Evolutionary conservation across 2,888 invertebrate species (phyloP).

Genomic region (Carpatolechia fugitivella): DNA sequence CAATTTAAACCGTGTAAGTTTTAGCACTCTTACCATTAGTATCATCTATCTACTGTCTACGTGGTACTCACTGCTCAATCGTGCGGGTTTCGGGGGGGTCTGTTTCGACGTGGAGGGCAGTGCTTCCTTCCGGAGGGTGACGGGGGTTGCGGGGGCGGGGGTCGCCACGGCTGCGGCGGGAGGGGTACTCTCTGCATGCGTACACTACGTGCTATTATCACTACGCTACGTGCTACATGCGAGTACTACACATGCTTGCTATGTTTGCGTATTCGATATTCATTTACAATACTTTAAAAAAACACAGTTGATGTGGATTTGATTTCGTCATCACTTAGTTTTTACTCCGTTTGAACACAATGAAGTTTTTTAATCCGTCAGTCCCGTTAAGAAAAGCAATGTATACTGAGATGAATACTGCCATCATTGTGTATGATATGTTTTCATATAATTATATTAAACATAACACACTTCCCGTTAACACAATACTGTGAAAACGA

Average conservation of each 20-base stretch:
- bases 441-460: too few relatives aligned
- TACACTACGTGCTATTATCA: slow-evolving; percentile 72
- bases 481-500: background rate
- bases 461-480: background rate
- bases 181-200: slow-evolving; percentile 67
- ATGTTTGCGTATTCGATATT: slow-evolving; percentile 14
- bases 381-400: too few relatives aligned
- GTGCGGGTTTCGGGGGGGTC: slow-evolving; percentile 70
- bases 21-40: background rate
- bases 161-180: slow-evolving; percentile 26
- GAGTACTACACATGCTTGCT: slow-evolving; percentile 33
- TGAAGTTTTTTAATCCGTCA: background rate
- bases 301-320: too few relatives aligned
- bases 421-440: too few relatives aligned
- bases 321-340: too few relatives aligned
- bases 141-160: slow-evolving; percentile 25
- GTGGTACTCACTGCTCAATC: slow-evolving; percentile 69
- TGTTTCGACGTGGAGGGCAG: slow-evolving; percentile 54
- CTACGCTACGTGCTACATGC: slow-evolving; percentile 50
- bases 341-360: too few relatives aligned
- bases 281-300: background rate
- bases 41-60: background rate
- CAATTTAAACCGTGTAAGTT: background rate
- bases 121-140: slow-evolving; percentile 22
- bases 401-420: too few relatives aligned